A percentile compares a stretch with the other conserved stretches of the same genome.
These are phyloP conservation scores for Saccostrea echinata DNA, from an alignment of 1,140 invertebrate species.

Conservation along the genomic window DNA sequence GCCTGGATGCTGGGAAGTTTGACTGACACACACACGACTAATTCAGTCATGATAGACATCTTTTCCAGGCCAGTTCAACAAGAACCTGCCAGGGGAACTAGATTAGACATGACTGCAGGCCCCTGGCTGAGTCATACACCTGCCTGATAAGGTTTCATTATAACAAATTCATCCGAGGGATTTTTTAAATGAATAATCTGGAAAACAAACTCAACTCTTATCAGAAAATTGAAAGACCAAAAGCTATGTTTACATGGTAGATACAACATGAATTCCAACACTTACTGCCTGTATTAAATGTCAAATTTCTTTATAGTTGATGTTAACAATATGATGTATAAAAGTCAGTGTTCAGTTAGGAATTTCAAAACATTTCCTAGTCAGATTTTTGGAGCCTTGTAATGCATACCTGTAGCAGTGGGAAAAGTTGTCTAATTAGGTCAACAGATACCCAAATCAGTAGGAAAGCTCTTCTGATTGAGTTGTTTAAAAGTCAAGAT, in stretches of 20 bases:
- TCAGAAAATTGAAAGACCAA: slow-evolving; percentile 32
- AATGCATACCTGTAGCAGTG: slow-evolving; percentile 9
- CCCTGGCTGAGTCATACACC: slow-evolving; percentile 21
- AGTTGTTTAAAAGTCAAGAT: neutral
- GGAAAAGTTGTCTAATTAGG: neutral
- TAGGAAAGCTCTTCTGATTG: neutral
- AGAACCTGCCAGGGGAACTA: slow-evolving; percentile 32
- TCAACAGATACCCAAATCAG: no score
- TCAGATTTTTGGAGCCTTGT: slow-evolving; percentile 2
- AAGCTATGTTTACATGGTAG: neutral
- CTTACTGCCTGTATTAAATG: slow-evolving; percentile 5
- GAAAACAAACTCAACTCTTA: slow-evolving; percentile 26
- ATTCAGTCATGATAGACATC: neutral
- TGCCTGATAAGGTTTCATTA: slow-evolving; percentile 31
- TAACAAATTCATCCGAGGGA: slow-evolving; percentile 12
- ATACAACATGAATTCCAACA: slow-evolving; percentile 7
- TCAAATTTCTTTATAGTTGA: slow-evolving; percentile 25
- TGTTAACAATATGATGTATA: neutral
- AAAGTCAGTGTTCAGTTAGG: neutral
- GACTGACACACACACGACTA: slow-evolving; percentile 29
- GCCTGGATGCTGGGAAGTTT: neutral
- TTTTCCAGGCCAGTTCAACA: neutral
- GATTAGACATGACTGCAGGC: slow-evolving; percentile 30
- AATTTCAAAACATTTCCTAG: slow-evolving; percentile 22
- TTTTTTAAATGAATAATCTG: slow-evolving; percentile 34